Conservation (phyloP, 2,113 vertebrate species). For the Gila orcuttii region DNA sequence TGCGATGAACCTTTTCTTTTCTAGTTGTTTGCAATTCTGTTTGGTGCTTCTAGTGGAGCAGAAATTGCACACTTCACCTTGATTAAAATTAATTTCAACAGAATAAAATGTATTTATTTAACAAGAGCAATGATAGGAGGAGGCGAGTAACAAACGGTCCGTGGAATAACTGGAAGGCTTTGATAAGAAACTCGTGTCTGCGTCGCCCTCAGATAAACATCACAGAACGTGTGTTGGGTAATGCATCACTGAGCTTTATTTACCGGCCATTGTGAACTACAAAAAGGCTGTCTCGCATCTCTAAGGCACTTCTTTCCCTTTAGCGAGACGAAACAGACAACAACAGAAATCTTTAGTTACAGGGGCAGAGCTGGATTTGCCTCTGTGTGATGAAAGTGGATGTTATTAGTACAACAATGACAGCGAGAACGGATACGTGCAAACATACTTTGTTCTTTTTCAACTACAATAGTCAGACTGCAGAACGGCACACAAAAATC, state of each 20-base stretch:
- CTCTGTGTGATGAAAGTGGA: constrained; percentile 62
- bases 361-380: constrained; percentile 60
- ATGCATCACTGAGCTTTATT: constrained; percentile 19
- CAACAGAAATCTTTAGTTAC: constrained; percentile 53
- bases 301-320: constrained; percentile 45
- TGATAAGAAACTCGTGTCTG: constrained; percentile 2
- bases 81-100: neutral
- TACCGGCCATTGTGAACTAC: constrained; percentile 50
- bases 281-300: constrained; percentile 66
- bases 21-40: neutral
- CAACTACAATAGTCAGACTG: constrained; percentile 11
- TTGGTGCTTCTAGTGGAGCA: neutral
- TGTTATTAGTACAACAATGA: constrained; percentile 63
- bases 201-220: constrained; percentile 5
- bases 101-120: neutral
- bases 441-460: neutral
- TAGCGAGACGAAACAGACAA: constrained; percentile 50
- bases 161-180: constrained; percentile 11
- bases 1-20: neutral
- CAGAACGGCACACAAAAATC: constrained; percentile 11
- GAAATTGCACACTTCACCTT: neutral
- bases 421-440: neutral
- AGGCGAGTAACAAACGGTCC: constrained; percentile 49
- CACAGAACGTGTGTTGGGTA: neutral
- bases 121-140: constrained; percentile 8